A percentile compares a stretch with the other conserved stretches of the same genome.
Conservation (phyloP, 53 echinoderm and acorn worm species). For the Crossaster papposus region DNA sequence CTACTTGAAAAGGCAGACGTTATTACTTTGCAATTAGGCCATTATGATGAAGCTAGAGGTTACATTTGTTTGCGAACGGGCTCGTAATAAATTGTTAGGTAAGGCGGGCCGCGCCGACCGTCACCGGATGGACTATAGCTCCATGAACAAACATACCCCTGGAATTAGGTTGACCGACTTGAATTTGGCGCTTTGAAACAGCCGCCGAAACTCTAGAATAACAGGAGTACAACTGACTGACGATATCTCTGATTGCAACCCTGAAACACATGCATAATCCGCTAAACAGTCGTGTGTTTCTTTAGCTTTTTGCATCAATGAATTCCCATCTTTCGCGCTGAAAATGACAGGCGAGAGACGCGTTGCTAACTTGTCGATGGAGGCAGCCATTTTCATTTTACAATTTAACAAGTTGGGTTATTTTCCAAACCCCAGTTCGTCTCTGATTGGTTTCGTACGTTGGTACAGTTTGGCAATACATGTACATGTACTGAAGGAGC, state of each 20-base stretch:
- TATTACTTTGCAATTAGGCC: too few species aligned
- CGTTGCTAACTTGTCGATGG: constrained; percentile 14
- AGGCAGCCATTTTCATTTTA: constrained; percentile 45
- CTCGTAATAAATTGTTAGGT: too few species aligned
- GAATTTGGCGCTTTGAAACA: constrained; percentile 72
- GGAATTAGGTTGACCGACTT: constrained; percentile 76
- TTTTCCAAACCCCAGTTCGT: too few species aligned
- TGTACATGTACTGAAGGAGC: too few species aligned
- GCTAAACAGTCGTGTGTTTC: not conserved
- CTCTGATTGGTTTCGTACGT: too few species aligned
- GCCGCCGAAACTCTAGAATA: constrained; percentile 85
- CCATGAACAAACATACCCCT: constrained; percentile 66
- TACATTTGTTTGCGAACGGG: too few species aligned
- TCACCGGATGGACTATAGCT: not conserved
- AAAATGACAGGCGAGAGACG: constrained; percentile 53
- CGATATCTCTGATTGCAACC: not conserved
- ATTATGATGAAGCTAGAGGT: too few species aligned
- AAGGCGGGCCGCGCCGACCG: too few species aligned
- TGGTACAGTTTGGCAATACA: too few species aligned
- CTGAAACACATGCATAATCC: not conserved
- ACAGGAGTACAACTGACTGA: constrained; percentile 72
- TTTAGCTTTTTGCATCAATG: not conserved
- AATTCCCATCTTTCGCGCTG: not conserved
- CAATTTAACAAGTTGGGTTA: not conserved
- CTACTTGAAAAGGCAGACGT: too few species aligned